A percentile compares a stretch with the other conserved stretches of the same genome.
Conservation (phyloP, 2,113 vertebrate species). For the Bolborhynchus lineola region DNA sequence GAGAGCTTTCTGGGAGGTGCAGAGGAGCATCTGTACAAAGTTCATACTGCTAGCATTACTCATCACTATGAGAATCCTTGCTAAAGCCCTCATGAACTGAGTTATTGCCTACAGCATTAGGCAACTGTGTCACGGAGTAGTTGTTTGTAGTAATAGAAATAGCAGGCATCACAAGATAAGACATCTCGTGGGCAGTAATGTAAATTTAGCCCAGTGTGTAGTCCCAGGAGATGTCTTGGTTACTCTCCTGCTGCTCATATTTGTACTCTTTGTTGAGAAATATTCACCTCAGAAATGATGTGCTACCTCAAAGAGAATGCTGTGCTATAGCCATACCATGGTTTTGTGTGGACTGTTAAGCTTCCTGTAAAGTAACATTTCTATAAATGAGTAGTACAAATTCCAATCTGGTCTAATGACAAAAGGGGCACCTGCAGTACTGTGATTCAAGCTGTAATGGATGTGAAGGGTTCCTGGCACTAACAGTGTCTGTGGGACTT, state of each 20-base stretch:
- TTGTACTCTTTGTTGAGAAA: not conserved
- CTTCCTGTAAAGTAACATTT: not conserved
- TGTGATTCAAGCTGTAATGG: not conserved
- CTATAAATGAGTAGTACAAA: not conserved
- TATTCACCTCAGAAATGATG: not conserved
- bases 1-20: not conserved
- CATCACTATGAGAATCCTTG: not conserved
- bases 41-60: not conserved
- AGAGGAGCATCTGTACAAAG: not conserved
- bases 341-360: not conserved
- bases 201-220: not conserved
- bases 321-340: not conserved
- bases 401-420: not conserved
- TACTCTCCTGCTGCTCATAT: not conserved
- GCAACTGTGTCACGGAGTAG: not conserved
- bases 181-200: not conserved
- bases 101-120: not conserved
- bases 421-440: not conserved
- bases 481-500: not conserved
- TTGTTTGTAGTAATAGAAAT: not conserved
- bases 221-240: not conserved
- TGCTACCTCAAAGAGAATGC: not conserved
- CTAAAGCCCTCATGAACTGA: not conserved
- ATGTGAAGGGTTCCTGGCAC: not conserved
- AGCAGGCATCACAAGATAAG: not conserved